These are phyloP conservation scores for Nematopogon swammerdamellus DNA, from an alignment of 2,888 invertebrate genomes.

Conservation along the genomic window DNA sequence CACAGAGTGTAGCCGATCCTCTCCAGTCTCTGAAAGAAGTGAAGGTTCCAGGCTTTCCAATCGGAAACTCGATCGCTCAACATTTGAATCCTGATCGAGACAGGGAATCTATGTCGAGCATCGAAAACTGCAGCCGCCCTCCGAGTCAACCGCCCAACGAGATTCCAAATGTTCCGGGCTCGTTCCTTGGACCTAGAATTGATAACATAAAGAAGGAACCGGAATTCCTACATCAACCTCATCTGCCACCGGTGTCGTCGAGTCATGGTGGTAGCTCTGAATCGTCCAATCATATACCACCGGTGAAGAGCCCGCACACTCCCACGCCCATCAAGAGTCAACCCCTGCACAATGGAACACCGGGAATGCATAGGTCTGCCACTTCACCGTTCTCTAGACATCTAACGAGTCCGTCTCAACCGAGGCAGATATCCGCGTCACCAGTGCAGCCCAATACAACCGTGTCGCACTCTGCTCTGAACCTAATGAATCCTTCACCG, in stretches of 20 bases:
- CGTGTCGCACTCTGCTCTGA: slow-evolving; percentile 60
- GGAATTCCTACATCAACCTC: slow-evolving; percentile 54
- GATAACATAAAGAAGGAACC: slow-evolving; percentile 76
- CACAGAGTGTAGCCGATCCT: slow-evolving; percentile 61
- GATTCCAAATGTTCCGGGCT: slow-evolving; percentile 43
- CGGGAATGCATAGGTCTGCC: slow-evolving; percentile 28
- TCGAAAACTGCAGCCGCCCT: slow-evolving; percentile 45
- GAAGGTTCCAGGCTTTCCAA: slow-evolving; percentile 71
- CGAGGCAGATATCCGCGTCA: slow-evolving; percentile 47
- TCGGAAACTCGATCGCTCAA: slow-evolving; percentile 50
- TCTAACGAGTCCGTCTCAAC: slow-evolving; percentile 45
- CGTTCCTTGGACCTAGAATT: slow-evolving; percentile 62
- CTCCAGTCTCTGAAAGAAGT: slow-evolving; percentile 76
- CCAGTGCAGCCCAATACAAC: slow-evolving; percentile 44
- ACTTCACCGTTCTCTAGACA: slow-evolving; percentile 51
- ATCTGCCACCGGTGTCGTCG: slow-evolving; percentile 48
- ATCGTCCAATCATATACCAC: slow-evolving; percentile 45
- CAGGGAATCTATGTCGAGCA: slow-evolving; percentile 43
- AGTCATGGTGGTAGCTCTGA: slow-evolving; percentile 44
- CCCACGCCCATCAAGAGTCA: slow-evolving; percentile 53
- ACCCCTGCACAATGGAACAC: slow-evolving; percentile 35
- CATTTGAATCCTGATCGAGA: slow-evolving; percentile 48
- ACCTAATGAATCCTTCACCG: slow-evolving; percentile 58
- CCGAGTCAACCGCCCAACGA: slow-evolving; percentile 49
- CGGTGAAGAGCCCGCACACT: slow-evolving; percentile 54